Base-by-base conservation (phyloP, 1,140 invertebrate species). In the Chrysomallon squamiferum region DNA sequence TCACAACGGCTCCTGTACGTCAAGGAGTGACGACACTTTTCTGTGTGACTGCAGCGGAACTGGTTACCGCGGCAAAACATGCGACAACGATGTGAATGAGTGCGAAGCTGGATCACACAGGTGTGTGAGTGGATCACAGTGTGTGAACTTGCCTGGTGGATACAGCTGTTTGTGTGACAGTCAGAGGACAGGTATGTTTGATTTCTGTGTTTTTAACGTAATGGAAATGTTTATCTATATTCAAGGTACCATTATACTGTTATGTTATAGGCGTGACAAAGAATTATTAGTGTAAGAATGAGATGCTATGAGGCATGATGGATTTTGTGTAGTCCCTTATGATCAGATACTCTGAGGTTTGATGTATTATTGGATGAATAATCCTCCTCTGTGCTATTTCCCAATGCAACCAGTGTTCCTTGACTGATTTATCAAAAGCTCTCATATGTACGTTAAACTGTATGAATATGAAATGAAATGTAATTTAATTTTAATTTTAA, bases 1-100 rank as follows among this genome's bases (percentile, higher is more conserved):
- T 47, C 65, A 75, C 86, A 71, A 68, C 13, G 95, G 91, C 27
- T 94, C 91, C 43, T 97, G 95, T 86, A 88, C 93, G 25, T 93
- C 96, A 79, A 87, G 90, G 73, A 87, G 69, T 41, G 65, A 59
- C 32, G 30, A 59, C 3, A 62, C 58, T 11, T 77, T 66, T 85
- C 84, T 88, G 35, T 97, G 94, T 84, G 83, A 88, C 0, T 96
- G 95, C 77, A 45, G 49, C 5, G 88, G 89, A 2, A 81, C 90
- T 2, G 94, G 89, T 3, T 71, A 64, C 62, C 35, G 50, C 18
- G 78, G 76, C 13, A 7, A 25, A 18, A 56, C 25, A 2, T 84
- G 80, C 72, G 61, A 77, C 3, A 25, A 43, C 4, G 77, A 84
- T 60, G 68, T 80, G 22, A 56, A 83, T 63, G 81, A 83, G 33